These are phyloP conservation scores for Indicator indicator DNA, from an alignment of 2,113 vertebrate genomes.

Conservation along the genomic window DNA sequence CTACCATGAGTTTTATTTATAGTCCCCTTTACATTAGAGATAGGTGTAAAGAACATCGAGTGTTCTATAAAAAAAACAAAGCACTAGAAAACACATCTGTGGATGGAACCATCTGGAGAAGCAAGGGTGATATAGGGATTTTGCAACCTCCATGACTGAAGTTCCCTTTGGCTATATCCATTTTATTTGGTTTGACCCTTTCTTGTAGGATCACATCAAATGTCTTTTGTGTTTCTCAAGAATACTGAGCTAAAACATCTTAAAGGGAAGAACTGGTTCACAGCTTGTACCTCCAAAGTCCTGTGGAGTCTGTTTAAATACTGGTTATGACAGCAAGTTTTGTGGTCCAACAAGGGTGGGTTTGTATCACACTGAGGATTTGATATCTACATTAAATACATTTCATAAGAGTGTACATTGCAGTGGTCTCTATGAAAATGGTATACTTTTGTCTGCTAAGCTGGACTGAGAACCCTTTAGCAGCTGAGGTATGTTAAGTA, in stretches of 20 bases:
- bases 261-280: fast-evolving
- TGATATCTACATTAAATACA: not conserved
- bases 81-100: not conserved
- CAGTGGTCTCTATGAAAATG: not conserved
- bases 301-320: not conserved
- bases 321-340: not conserved
- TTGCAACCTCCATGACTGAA: not conserved
- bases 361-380: not conserved
- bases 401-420: not conserved
- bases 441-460: not conserved
- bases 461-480: not conserved
- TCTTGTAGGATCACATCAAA: not conserved
- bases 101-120: not conserved
- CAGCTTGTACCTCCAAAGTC: not conserved
- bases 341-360: not conserved
- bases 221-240: not conserved
- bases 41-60: not conserved
- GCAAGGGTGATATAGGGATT: not conserved
- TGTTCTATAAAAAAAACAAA: not conserved
- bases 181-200: not conserved
- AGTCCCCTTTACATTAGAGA: not conserved
- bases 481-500: no score
- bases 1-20: not conserved
- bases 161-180: not conserved
- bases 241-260: not conserved